phyloP scores from a whole-genome alignment of 2,113 vertebrate species.

The Brienomyrus longianalis region DNA sequence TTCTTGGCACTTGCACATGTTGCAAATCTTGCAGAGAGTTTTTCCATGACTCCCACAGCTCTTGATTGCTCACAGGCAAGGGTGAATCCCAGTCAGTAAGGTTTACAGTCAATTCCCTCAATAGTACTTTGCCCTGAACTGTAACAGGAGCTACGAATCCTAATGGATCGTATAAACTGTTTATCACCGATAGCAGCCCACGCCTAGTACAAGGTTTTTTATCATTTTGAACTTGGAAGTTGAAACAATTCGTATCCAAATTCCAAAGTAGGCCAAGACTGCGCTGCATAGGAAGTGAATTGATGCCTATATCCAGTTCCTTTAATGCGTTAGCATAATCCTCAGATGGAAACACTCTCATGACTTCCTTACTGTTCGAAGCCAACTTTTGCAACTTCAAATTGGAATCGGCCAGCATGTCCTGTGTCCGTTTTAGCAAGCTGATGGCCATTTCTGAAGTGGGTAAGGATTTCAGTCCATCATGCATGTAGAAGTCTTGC shows the following conservation, averaged over 20 bases:
- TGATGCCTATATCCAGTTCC: not conserved
- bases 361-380: not conserved
- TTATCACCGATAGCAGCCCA: slow-evolving; percentile 17
- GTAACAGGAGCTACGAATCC: slow-evolving; percentile 13
- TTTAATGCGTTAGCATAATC: not conserved
- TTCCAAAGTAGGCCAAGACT: not conserved
- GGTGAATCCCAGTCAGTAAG: slow-evolving; percentile 18
- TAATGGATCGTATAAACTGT: slow-evolving; percentile 25
- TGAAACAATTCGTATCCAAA: slow-evolving; percentile 8
- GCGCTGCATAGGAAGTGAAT: not conserved
- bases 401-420: not conserved
- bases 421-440: not conserved
- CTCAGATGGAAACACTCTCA: slow-evolving; percentile 6
- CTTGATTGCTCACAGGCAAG: not conserved
- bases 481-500: no score
- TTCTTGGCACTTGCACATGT: no score
- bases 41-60: not conserved
- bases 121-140: slow-evolving; percentile 7
- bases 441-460: not conserved
- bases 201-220: slow-evolving; percentile 14
- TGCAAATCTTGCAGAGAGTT: slow-evolving; percentile 1
- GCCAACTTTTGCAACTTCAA: not conserved
- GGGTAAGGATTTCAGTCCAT: not conserved
- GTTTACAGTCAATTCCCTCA: slow-evolving; percentile 15
- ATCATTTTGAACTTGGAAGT: not conserved